Evolutionary conservation across 1,140 invertebrate genomes (phyloP).

Genomic region (Drosophila ohnishii): DNA sequence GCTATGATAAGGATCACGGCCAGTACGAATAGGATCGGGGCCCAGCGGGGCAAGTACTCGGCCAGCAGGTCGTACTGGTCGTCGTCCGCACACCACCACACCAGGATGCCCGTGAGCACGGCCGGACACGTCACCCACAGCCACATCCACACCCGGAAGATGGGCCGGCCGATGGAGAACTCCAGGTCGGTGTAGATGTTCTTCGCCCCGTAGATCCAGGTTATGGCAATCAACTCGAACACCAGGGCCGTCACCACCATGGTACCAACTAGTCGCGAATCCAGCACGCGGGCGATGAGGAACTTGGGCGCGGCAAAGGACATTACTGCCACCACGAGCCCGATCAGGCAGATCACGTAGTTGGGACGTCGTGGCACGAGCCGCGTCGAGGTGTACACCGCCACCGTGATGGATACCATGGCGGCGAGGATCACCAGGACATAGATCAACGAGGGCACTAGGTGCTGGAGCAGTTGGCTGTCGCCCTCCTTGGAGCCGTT

Average conservation of each 20-base stretch:
- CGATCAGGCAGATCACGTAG: constrained; percentile 79
- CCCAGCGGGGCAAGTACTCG: constrained; percentile 77
- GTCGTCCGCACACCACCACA: constrained; percentile 82
- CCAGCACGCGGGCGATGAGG: constrained; percentile 72
- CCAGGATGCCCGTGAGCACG: constrained; percentile 72
- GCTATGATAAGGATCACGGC: constrained; percentile 75
- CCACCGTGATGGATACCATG: constrained; percentile 72
- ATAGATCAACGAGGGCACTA: constrained; percentile 74
- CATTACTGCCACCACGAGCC: constrained; percentile 71
- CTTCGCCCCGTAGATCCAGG: constrained; percentile 82
- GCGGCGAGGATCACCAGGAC: constrained; percentile 67
- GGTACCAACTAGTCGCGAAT: constrained; percentile 76
- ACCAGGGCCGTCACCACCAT: constrained; percentile 74
- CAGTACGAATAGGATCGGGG: constrained; percentile 74
- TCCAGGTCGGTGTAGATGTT: constrained; percentile 82
- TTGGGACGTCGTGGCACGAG: constrained; percentile 76
- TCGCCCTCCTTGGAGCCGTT: constrained; percentile 39
- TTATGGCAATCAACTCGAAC: constrained; percentile 78
- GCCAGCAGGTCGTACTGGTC: constrained; percentile 72
- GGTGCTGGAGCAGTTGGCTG: constrained; percentile 47
- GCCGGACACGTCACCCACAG: constrained; percentile 77
- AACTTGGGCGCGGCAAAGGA: constrained; percentile 75
- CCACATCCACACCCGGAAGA: constrained; percentile 76
- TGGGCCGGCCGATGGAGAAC: constrained; percentile 82
- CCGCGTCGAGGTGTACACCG: constrained; percentile 75